Base-by-base conservation (phyloP, 2,888 invertebrate species). In the Rhodophaea formosa region DNA sequence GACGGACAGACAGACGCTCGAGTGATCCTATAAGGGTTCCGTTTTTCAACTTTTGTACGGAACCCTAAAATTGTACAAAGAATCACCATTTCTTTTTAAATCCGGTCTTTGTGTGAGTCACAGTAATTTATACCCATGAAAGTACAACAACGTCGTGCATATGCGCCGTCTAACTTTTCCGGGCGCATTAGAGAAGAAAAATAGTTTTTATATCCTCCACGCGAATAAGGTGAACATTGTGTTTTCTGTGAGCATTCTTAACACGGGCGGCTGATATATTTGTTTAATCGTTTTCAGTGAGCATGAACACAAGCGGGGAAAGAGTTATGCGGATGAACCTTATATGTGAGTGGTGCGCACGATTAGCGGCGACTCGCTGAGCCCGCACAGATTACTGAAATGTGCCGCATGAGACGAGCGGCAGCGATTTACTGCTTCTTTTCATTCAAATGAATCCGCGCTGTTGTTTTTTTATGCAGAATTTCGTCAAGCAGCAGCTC, bases 311-410 rank as follows among this genome's bases (percentile, higher is more conserved):
- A 61, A 59, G 66, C 63, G 61, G 56, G 61, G 67, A 59, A 59
- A 62, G 62, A 64, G 62, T 62, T 62, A 68, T 65, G 65, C 61
- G 68, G 64, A 63, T 61, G 64, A 69, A 65, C 62, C 59, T 67
- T 67, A 62, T 66, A 67, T 63, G 67, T 60, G 67, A 69, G 65
- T 63, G 68, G 69, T 66, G 67, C 62, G 68, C 70, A 65, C 71
- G 71, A 75, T 76, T 78, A 78, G 70, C 67, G 69, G 62, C 62
- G 64, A 74, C 64, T 69, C 67, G 66, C 68, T 68, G 68, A 70
- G 69, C 63, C 63, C 61, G 67, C 68, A 69, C 66, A 65, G 70
- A 71, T 74, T 70, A 72, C 67, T 62, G 66, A 65, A 65, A 59
- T 58, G 59, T 62, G 65, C 43, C 15, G 39, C 35, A 17, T 62